Conservation (phyloP, 2,113 vertebrate species). For the Pseudolaguvia tuberculata region DNA sequence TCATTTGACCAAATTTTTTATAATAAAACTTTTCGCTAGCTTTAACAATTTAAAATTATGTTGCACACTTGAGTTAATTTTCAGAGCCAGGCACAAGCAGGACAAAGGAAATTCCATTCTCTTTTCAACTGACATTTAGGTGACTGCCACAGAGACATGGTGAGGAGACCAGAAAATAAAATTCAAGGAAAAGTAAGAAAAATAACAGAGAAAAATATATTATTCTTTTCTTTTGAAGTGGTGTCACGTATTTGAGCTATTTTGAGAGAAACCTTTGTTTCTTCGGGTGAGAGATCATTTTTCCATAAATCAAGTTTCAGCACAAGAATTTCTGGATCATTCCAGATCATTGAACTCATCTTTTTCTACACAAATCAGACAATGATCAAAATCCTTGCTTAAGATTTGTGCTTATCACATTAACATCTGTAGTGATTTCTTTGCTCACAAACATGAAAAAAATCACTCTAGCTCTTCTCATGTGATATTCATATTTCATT, state of each 20-base stretch:
- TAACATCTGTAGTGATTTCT: background rate
- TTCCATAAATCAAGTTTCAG: conserved; percentile 56
- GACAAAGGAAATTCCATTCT: conserved; percentile 70
- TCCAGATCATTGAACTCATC: conserved; percentile 39
- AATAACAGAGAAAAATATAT: background rate
- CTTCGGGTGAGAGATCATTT: background rate
- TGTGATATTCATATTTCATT: too few species aligned
- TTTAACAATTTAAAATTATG: conserved; percentile 13
- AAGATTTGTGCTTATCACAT: background rate
- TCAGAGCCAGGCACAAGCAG: conserved; percentile 52
- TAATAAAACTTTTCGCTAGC: conserved; percentile 24
- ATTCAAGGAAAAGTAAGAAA: background rate
- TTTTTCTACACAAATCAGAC: background rate
- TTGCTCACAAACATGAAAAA: background rate
- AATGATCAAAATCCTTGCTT: conserved; percentile 2
- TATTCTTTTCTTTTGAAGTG: background rate
- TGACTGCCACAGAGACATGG: conserved; percentile 41
- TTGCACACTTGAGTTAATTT: conserved; percentile 58
- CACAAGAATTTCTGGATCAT: conserved; percentile 58
- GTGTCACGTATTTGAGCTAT: background rate
- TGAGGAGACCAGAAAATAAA: background rate
- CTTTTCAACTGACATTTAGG: conserved; percentile 70
- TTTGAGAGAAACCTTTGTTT: background rate
- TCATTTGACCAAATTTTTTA: background rate
- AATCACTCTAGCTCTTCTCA: too few species aligned